Conservation (phyloP, 2,888 invertebrate genomes). For the Drosophila recens region DNA sequence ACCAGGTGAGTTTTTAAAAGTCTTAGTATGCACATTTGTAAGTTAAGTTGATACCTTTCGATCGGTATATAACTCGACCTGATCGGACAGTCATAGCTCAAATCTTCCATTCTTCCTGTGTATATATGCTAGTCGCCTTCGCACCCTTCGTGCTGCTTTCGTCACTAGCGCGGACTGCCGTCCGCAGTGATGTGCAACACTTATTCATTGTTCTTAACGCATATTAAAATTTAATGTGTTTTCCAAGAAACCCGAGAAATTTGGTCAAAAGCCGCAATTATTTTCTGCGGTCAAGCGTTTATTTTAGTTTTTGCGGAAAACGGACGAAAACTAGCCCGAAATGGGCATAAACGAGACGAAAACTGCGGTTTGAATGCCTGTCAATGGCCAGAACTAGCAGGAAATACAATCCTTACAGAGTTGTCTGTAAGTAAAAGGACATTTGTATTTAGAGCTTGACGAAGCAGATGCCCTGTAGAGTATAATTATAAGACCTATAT, state of each 20-base stretch:
- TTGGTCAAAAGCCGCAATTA: conserved; percentile 61
- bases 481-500: neutral
- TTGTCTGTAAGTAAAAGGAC: conserved; percentile 17
- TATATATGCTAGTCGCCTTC: too few species aligned
- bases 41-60: too few species aligned
- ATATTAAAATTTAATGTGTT: conserved; percentile 48
- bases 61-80: too few species aligned
- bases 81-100: too few species aligned
- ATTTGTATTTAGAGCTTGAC: neutral
- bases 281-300: conserved; percentile 53
- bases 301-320: conserved; percentile 28
- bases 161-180: too few species aligned
- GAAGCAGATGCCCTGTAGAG: conserved; percentile 10
- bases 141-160: too few species aligned
- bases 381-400: conserved; percentile 40
- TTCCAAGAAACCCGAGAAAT: conserved; percentile 16
- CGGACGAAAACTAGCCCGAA: conserved; percentile 32
- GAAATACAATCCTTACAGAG: conserved; percentile 29
- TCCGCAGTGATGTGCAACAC: conserved; percentile 4
- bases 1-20: too few species aligned
- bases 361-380: conserved; percentile 50
- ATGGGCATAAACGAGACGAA: conserved; percentile 40
- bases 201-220: conserved; percentile 25
- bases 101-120: too few species aligned
- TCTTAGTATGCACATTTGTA: too few species aligned